A percentile compares a stretch with the other conserved stretches of the same genome.
These are phyloP conservation scores for Noctua janthina DNA, from an alignment of 2,888 invertebrate species.

Conservation along the genomic window DNA sequence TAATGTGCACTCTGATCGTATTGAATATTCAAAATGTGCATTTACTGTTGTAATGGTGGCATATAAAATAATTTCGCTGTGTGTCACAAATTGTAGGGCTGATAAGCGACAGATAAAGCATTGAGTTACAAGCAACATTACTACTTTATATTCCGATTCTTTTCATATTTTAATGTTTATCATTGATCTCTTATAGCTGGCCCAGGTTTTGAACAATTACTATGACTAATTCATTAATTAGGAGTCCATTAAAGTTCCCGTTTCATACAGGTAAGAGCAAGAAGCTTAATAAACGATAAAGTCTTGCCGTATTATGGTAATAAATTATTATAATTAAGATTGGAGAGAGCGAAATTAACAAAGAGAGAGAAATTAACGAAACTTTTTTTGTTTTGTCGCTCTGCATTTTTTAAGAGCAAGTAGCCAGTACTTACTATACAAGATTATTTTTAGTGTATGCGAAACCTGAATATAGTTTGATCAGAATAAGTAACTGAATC, in stretches of 20 bases:
- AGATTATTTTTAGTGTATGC: no score
- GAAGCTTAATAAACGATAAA: conserved; percentile 8
- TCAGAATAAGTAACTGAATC: no score
- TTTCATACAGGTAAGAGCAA: conserved; percentile 1
- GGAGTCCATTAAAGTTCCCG: neutral
- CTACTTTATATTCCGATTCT: no score
- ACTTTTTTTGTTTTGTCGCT: no score
- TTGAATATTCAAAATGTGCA: neutral
- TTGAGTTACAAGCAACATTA: neutral
- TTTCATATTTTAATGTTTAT: neutral
- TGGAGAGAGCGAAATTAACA: neutral
- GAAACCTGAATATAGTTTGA: no score
- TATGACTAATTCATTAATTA: neutral
- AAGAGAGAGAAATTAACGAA: neutral
- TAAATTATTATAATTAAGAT: neutral
- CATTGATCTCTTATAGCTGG: neutral
- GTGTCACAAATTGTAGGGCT: neutral
- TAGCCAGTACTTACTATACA: no score
- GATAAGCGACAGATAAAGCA: neutral
- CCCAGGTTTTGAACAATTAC: neutral
- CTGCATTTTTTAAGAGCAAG: neutral
- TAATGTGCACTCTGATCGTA: neutral
- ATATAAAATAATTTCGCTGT: neutral
- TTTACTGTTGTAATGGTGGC: neutral
- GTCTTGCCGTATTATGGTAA: neutral